phyloP scores from a whole-genome alignment of 1,140 invertebrate species.

The Saccostrea cuccullata region DNA sequence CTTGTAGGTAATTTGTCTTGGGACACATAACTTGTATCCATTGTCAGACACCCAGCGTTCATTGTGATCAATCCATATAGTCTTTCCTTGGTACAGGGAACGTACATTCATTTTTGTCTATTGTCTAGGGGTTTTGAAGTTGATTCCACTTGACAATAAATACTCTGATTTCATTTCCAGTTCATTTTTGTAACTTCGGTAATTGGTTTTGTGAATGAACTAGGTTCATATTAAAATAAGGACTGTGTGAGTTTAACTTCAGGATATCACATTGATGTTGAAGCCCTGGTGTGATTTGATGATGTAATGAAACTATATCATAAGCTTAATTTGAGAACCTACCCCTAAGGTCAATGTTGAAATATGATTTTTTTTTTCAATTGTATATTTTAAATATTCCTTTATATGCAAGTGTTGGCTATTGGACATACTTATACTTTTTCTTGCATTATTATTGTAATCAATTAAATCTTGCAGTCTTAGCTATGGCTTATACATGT shows the following conservation, averaged over 20 bases:
- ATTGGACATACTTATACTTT: too few species aligned
- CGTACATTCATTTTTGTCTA: background rate
- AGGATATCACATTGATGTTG: too few species aligned
- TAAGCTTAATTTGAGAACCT: too few species aligned
- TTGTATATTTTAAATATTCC: too few species aligned
- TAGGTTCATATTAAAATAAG: background rate
- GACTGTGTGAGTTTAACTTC: background rate
- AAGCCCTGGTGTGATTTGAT: too few species aligned
- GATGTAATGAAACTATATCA: too few species aligned
- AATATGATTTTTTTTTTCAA: too few species aligned
- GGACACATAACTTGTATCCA: background rate
- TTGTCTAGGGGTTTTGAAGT: background rate
- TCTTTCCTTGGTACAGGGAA: background rate
- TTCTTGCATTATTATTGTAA: too few species aligned
- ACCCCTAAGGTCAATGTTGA: too few species aligned
- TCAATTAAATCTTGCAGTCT: too few species aligned
- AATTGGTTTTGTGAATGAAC: background rate
- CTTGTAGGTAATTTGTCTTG: background rate
- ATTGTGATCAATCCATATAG: background rate
- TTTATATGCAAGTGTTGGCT: too few species aligned
- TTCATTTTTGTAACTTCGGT: background rate
- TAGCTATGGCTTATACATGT: too few species aligned
- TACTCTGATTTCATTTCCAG: slow-evolving; percentile 1
- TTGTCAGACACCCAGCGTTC: background rate
- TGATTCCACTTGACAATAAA: background rate